Conservation (phyloP, 92 coral and sea anemone species). For the Zoanthus sociatus region DNA sequence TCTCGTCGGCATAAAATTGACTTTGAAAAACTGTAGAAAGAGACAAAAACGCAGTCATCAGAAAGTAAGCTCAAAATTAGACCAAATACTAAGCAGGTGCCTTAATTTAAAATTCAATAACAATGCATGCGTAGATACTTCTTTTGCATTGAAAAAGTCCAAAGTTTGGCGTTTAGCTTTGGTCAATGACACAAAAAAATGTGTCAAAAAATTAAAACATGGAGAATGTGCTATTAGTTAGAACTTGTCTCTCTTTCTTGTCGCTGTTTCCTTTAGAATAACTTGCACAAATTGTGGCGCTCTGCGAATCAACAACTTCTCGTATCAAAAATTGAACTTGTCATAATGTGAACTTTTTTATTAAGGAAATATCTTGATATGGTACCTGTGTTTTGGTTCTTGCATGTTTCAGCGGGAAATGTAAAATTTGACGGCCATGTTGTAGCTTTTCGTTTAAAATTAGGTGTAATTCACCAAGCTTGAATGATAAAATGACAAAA, state of each 20-base stretch:
- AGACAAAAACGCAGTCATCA: conserved; percentile 12
- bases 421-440: not conserved
- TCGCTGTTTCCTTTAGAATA: not conserved
- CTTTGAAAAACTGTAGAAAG: conserved; percentile 78
- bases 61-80: conserved; percentile 51
- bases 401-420: conserved; percentile 31
- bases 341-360: conserved; percentile 34
- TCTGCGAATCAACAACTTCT: conserved; percentile 22
- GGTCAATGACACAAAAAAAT: not conserved
- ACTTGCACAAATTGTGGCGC: conserved; percentile 14
- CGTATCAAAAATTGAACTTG: conserved; percentile 22
- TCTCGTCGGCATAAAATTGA: conserved; percentile 81
- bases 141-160: conserved; percentile 5
- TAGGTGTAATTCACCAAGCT: not conserved
- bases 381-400: conserved; percentile 33
- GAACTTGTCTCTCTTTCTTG: not conserved
- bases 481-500: conserved; percentile 19
- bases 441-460: not conserved
- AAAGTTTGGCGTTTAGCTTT: not conserved
- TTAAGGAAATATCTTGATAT: conserved; percentile 18
- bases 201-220: not conserved
- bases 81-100: conserved; percentile 80
- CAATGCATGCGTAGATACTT: conserved; percentile 54
- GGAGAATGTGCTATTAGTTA: not conserved
- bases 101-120: conserved; percentile 39